These are phyloP conservation scores for Plectropomus leopardus DNA, from an alignment of 2,113 vertebrate genomes.

Conservation along the genomic window DNA sequence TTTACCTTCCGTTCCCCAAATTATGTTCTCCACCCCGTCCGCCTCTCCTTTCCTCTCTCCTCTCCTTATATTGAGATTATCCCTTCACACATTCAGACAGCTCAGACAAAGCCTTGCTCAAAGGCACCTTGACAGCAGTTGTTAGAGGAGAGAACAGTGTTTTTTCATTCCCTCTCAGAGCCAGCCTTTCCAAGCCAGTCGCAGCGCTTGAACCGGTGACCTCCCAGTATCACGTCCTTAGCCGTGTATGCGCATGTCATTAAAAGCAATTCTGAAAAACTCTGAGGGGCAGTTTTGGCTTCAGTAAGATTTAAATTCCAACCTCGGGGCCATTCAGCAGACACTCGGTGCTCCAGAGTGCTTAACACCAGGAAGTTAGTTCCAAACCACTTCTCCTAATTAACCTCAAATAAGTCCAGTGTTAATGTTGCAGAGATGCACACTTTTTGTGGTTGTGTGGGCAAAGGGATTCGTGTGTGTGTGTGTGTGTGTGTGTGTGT, in stretches of 20 bases:
- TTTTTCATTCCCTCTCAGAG: slow-evolving; percentile 37
- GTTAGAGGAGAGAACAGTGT: slow-evolving; percentile 21
- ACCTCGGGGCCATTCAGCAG: slow-evolving; percentile 68
- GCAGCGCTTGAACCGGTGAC: slow-evolving; percentile 61
- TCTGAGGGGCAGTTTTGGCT: slow-evolving; percentile 65
- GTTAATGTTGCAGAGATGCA: slow-evolving; percentile 73
- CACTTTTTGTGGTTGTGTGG: slow-evolving; percentile 49
- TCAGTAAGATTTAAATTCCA: slow-evolving; percentile 80
- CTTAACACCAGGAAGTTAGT: slow-evolving; percentile 76
- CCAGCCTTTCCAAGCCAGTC: slow-evolving; percentile 36
- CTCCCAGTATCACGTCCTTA: slow-evolving; percentile 52
- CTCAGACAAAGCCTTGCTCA: slow-evolving; percentile 65
- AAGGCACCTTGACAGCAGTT: slow-evolving; percentile 69
- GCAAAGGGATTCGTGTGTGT: slow-evolving; percentile 26
- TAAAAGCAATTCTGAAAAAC: slow-evolving; percentile 63
- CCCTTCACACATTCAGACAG: slow-evolving; percentile 30
- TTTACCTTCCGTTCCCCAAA: background rate
- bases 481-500: slow-evolving; percentile 27
- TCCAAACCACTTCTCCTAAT: slow-evolving; percentile 79
- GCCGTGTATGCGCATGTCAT: slow-evolving; percentile 53
- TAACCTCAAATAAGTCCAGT: slow-evolving; percentile 77
- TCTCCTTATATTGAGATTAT: slow-evolving; percentile 54
- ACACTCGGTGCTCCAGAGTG: slow-evolving; percentile 66
- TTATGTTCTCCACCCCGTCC: background rate
- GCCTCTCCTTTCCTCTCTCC: background rate